Evolutionary conservation across 1,140 invertebrate genomes (phyloP).

Genomic region (Adoxophyes honmai): DNA sequence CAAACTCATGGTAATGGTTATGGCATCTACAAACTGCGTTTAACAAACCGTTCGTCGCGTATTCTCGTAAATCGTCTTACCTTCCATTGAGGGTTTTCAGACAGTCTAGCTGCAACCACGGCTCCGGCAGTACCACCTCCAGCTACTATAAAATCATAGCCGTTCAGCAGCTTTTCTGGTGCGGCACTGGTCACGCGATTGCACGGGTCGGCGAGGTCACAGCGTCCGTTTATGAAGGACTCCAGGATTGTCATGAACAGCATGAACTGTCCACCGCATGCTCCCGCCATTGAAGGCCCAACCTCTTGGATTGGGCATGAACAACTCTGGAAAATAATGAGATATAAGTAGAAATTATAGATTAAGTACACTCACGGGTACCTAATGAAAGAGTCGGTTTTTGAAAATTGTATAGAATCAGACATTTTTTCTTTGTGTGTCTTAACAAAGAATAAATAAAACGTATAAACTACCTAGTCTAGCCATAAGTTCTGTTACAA

Average conservation of each 20-base stretch:
- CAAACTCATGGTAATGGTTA: too few relatives aligned
- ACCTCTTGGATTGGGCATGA: conserved; percentile 45
- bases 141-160: conserved; percentile 89
- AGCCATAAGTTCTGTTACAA: too few relatives aligned
- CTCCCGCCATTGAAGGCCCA: conserved; percentile 38
- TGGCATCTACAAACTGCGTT: too few relatives aligned
- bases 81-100: conserved; percentile 79
- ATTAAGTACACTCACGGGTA: too few relatives aligned
- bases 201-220: conserved; percentile 80
- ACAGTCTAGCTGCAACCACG: conserved; percentile 85
- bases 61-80: conserved; percentile 48
- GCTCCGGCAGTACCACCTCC: conserved; percentile 92
- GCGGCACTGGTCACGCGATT: conserved; percentile 41
- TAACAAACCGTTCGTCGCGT: too few relatives aligned
- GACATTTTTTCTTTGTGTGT: too few relatives aligned
- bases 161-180: conserved; percentile 39
- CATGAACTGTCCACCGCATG: conserved; percentile 42
- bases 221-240: conserved; percentile 88
- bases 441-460: too few relatives aligned
- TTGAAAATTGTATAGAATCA: too few relatives aligned
- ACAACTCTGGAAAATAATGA: conserved; percentile 37
- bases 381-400: too few relatives aligned
- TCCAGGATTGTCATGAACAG: conserved; percentile 89
- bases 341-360: background rate
- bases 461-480: too few relatives aligned